These are phyloP conservation scores for Enteromius treurensis DNA, from an alignment of 2,797 vertebrate species.

Conservation along the genomic window DNA sequence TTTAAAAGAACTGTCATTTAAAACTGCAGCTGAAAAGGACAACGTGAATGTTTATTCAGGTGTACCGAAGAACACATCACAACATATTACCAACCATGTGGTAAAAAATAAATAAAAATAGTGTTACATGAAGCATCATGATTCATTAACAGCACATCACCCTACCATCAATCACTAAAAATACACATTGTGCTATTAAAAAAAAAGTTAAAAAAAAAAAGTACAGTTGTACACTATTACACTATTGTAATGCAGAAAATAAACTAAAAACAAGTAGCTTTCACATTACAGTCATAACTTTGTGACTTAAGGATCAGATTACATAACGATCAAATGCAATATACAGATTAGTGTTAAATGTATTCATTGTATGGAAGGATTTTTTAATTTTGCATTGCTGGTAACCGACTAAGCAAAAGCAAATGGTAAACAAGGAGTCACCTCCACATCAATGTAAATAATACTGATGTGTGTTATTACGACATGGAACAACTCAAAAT, in stretches of 20 bases:
- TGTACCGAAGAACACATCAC: not conserved
- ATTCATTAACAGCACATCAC: not conserved
- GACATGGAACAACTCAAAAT: not conserved
- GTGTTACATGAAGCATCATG: not conserved
- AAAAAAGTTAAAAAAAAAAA: not conserved
- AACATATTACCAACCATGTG: not conserved
- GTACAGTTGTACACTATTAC: not conserved
- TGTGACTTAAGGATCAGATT: not conserved
- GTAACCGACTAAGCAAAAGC: not conserved
- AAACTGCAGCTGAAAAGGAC: not conserved
- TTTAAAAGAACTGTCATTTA: not conserved
- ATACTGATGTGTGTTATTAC: not conserved
- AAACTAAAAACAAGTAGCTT: not conserved
- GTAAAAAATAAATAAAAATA: constrained; percentile 17
- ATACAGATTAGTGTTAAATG: not conserved
- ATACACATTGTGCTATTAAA: not conserved
- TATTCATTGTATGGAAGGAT: not conserved
- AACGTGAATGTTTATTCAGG: not conserved
- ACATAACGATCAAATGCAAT: not conserved
- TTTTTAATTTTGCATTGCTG: not conserved
- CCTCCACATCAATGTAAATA: not conserved
- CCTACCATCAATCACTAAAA: not conserved
- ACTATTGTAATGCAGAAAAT: not conserved
- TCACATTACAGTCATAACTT: not conserved
- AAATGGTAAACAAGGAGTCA: not conserved